Percentiles rank a stretch among this genome's conserved stretches.
These are phyloP conservation scores for Drosophila anomelani DNA, from an alignment of 2,888 invertebrate species.

Conservation along the genomic window DNA sequence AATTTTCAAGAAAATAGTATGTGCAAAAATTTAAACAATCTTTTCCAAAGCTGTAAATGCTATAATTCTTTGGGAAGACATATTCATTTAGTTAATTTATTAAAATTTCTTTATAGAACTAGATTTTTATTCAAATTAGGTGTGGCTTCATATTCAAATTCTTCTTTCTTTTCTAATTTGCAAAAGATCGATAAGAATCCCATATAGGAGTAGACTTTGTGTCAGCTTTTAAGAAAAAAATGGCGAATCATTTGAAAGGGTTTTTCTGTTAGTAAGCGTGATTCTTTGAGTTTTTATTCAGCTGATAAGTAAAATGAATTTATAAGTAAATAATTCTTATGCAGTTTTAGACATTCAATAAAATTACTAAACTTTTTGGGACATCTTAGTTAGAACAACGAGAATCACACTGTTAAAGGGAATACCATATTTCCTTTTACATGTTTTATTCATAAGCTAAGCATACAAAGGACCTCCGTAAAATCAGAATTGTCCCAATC, in stretches of 20 bases:
- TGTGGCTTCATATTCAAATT: background rate
- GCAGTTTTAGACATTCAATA: background rate
- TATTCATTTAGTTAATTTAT: background rate
- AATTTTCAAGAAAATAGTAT: background rate
- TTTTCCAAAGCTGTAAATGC: background rate
- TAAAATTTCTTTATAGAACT: slow-evolving; percentile 1
- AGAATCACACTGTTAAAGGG: background rate
- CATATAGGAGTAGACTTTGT: background rate
- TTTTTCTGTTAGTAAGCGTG: background rate
- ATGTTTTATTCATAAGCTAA: background rate
- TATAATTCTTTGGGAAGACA: background rate
- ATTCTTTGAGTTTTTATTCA: background rate
- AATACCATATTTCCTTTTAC: background rate
- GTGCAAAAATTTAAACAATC: background rate
- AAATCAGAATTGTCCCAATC: background rate
- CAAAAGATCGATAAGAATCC: background rate
- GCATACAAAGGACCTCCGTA: too few species aligned
- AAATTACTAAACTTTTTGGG: background rate
- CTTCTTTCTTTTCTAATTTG: background rate
- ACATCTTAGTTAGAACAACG: background rate
- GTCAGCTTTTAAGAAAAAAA: background rate
- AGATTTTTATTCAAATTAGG: background rate
- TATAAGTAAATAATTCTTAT: background rate
- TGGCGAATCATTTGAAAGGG: background rate
- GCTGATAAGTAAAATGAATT: background rate